Percentiles rank a stretch among this genome's conserved stretches.
phyloP scores from a whole-genome alignment of 2,797 vertebrate species.

The Chloroceryle amazona region DNA sequence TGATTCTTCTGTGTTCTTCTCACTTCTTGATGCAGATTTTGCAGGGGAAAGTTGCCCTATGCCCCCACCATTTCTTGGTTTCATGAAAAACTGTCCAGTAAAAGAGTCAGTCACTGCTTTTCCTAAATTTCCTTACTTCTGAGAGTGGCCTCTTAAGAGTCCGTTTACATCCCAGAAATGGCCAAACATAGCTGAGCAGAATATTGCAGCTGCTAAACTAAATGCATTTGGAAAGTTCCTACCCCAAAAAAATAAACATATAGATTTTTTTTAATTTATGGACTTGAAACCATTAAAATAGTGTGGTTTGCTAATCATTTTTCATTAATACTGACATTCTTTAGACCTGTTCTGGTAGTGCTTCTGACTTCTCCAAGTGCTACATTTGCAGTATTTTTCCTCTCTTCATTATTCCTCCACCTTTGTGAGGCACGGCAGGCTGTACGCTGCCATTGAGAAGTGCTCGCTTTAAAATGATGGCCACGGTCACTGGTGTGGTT shows the following conservation, averaged over 20 bases:
- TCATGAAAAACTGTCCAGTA: not conserved
- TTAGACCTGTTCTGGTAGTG: not conserved
- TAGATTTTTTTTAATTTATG: not conserved
- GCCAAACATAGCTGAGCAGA: not conserved
- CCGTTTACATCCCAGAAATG: not conserved
- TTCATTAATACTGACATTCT: not conserved
- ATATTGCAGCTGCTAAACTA: not conserved
- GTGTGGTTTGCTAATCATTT: not conserved
- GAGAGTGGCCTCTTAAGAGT: not conserved
- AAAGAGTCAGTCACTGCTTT: not conserved
- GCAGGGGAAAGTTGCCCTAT: not conserved
- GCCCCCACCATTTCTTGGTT: not conserved
- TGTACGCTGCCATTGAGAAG: not conserved
- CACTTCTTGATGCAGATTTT: not conserved
- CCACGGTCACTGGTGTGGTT: not conserved
- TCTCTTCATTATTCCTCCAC: not conserved
- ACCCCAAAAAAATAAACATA: not conserved
- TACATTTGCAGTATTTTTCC: not conserved
- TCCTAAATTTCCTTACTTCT: not conserved
- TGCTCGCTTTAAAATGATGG: not conserved
- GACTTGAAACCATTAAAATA: not conserved
- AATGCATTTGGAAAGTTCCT: not conserved
- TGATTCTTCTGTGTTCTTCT: not conserved
- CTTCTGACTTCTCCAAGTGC: not conserved
- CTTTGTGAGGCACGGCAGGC: not conserved